Evolutionary conservation across 2,113 vertebrate species (phyloP).

Genomic region (Callopanchax toddi): DNA sequence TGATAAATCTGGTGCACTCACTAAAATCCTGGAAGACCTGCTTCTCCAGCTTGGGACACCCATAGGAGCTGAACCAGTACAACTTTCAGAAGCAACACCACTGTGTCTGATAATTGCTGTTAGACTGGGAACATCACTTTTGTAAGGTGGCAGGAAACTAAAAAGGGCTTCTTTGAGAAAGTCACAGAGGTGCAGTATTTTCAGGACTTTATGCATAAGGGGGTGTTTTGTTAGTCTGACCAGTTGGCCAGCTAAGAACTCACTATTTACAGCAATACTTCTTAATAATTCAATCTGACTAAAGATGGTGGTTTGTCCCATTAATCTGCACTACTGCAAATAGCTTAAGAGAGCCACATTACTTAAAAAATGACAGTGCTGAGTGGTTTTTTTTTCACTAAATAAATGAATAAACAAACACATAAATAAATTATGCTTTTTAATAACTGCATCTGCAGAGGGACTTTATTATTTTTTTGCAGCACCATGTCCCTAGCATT

Average conservation of each 20-base stretch:
- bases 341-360: neutral
- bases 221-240: neutral
- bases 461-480: neutral
- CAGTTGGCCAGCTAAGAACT: neutral
- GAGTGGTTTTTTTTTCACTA: neutral
- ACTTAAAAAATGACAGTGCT: neutral
- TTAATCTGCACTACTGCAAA: neutral
- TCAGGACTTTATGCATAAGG: neutral
- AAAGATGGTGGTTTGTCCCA: neutral
- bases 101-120: conserved; percentile 60
- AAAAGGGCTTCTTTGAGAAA: conserved; percentile 10
- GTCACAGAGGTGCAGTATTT: conserved; percentile 2
- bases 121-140: conserved; percentile 41
- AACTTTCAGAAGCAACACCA: conserved; percentile 52
- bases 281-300: neutral
- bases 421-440: neutral
- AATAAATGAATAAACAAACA: neutral
- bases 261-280: neutral
- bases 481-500: no score
- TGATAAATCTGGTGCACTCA: conserved; percentile 16
- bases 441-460: neutral
- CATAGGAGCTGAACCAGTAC: conserved; percentile 38
- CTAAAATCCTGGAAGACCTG: neutral
- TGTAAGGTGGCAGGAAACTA: conserved; percentile 29
- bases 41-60: conserved; percentile 20